Evolutionary conservation across 92 coral and sea anemone genomes (phyloP).

Genomic region (Diadumene lineata): DNA sequence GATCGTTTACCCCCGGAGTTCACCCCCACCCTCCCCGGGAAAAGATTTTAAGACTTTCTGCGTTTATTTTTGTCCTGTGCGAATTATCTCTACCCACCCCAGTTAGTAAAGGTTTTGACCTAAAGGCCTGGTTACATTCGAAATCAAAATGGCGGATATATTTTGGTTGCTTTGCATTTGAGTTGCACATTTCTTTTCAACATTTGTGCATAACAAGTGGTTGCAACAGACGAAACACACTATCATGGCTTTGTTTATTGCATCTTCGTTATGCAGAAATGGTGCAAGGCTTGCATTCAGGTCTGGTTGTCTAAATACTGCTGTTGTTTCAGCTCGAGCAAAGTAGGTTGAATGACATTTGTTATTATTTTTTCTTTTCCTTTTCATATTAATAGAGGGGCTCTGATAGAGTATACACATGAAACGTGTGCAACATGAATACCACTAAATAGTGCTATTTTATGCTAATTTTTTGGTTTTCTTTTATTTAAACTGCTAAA

Average conservation of each 20-base stretch:
- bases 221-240: background rate
- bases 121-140: conserved; percentile 2
- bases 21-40: no score
- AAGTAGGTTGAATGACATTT: conserved; percentile 6
- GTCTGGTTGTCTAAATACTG: background rate
- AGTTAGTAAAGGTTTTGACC: background rate
- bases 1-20: no score
- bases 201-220: background rate
- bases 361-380: no score
- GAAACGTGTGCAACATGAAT: no score
- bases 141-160: conserved; percentile 20
- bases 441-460: no score
- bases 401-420: no score
- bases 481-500: no score
- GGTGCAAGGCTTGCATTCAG: background rate
- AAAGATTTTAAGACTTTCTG: no score
- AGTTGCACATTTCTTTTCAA: background rate
- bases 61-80: no score
- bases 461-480: no score
- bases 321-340: conserved; percentile 1
- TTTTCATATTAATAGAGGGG: no score
- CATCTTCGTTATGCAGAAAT: conserved; percentile 16
- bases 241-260: conserved; percentile 24
- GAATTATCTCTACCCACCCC: background rate
- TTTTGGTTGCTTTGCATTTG: background rate